Evolutionary conservation across 2,113 vertebrate genomes (phyloP), one percentile per base, ranked within the genome.

Genomic region (Ceyx cyanopectus): DNA sequence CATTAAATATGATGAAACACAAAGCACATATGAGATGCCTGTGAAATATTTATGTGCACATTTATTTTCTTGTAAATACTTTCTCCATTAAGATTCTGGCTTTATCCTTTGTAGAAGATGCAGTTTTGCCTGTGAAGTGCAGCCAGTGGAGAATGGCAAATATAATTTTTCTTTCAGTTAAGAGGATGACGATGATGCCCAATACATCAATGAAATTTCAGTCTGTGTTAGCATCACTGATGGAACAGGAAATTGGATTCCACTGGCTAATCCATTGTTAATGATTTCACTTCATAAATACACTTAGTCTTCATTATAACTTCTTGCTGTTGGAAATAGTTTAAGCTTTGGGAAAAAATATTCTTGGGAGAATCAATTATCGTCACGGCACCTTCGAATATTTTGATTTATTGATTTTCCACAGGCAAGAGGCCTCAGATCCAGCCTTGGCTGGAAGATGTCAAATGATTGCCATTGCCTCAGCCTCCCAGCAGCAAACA

Each of bases 181-280:
- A 93, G 91, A 96, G 60, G 74, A 94, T 65, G 77, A 90, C 5
- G 34, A 76, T 56, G 60, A 95, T 96, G 88, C 56, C 81, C 85
- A 93, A 96, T 94, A 93, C 89, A 93, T 96, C 95, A 94, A 70
- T 85, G 87, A 85, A 65, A 91, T 91, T 85, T 95, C 81, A 81
- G 84, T 84, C 90, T 81, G 40, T 43, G 57, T 91, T 92, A 95
- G 60, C 91, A 91, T 91, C 94, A 94, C 45, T 56, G 94, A 95
- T 90, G 94, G 82, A 97, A 95, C 29, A 97, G 95, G 87, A 98
- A 98, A 97, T 97, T 97, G 86, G 89, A 95, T 97, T 97, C 87
- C 94, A 90, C 91, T 94, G 54, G 83, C 95, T 96, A 97, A 97
- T 96, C 94, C 90, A 94, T 95, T 97, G 92, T 95, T 97, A 97